phyloP scores from a whole-genome alignment of 2,113 vertebrate species.

The Callochromis pleurospilus region DNA sequence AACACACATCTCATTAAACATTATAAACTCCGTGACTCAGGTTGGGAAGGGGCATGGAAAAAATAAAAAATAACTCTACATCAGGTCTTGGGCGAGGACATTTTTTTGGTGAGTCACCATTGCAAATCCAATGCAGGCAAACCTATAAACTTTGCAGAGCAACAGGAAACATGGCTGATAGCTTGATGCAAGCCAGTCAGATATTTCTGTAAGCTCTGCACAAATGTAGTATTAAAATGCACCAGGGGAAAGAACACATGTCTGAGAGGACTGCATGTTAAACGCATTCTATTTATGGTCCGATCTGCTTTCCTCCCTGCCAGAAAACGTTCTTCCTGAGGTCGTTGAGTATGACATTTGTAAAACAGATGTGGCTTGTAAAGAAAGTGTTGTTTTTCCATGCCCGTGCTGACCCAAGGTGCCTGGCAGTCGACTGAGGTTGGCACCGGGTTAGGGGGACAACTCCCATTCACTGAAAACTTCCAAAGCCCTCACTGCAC shows the following conservation, averaged over 20 bases:
- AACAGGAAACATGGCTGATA: conserved; percentile 18
- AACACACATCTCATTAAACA: not conserved
- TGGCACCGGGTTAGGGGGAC: conserved; percentile 31
- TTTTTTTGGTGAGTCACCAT: conserved; percentile 12
- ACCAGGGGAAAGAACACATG: conserved; percentile 10
- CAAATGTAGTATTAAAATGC: conserved; percentile 36
- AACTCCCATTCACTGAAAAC: conserved; percentile 28
- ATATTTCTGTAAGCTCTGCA: conserved; percentile 27
- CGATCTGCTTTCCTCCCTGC: conserved; percentile 22
- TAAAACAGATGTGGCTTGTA: conserved; percentile 54
- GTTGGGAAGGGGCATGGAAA: not conserved
- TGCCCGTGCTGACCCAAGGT: conserved; percentile 20
- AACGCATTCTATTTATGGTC: conserved; percentile 54
- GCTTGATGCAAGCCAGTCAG: not conserved
- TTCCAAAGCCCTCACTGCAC: conserved; percentile 6
- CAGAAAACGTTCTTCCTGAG: conserved; percentile 27
- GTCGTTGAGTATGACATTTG: conserved; percentile 37
- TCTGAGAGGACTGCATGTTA: conserved; percentile 37
- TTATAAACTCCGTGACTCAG: not conserved
- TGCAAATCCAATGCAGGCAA: conserved; percentile 4
- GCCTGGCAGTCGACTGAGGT: conserved; percentile 29
- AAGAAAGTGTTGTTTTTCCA: conserved; percentile 53
- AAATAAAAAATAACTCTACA: not conserved
- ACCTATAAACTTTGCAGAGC: conserved; percentile 17
- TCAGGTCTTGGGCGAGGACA: not conserved